Base-by-base conservation (phyloP, 2,888 invertebrate species). In the Pterostichus niger region DNA sequence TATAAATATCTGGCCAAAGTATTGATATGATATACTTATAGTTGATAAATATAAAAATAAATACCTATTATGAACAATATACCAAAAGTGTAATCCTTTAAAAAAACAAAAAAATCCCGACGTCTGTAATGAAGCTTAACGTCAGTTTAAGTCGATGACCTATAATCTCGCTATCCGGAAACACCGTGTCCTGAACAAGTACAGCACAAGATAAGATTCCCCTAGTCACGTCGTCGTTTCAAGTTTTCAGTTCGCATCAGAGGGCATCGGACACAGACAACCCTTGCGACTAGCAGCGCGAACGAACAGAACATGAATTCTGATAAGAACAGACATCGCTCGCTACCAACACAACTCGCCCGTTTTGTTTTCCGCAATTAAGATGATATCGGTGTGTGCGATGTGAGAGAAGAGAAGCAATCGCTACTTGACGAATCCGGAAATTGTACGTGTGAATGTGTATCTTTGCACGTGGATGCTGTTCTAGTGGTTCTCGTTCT, bases 361-460 rank as follows among this genome's bases (percentile, higher is more conserved):
- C 68, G 44, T 71, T 71, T 71, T 71, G 68, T 71, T 71, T 56
- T 71, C 17, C 44, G 68, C 44, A 44, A 71, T 71, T 71, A 71
- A 71, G 68, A 71, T 71, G 68, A 71, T 71, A 71, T 71, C 68
- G 11, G 31, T 11, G 17, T 17, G 17, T 40, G 44, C 13, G 10
- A 33, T 71, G 44, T 17, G 68, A 71, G 44, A 44, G 64, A 44
- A 44, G 44, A 44, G 17, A 40, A 40, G 44, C 10, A 44, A 44
- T 71, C 68, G 68, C 17, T 71, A 71, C 68, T 3, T 71, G 44
- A 71, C 68, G 44, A 64, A 71, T 71, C 68, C 68, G 68, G 68
- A 71, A 68, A 71, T 40, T 35, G 56, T 44, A 71, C 68, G 68
- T 71, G 68, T 44, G 68, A 71, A 71, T 44, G 68, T 40, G 56